These are phyloP conservation scores for Trinectes maculatus DNA, from an alignment of 2,113 vertebrate genomes.

Conservation along the genomic window DNA sequence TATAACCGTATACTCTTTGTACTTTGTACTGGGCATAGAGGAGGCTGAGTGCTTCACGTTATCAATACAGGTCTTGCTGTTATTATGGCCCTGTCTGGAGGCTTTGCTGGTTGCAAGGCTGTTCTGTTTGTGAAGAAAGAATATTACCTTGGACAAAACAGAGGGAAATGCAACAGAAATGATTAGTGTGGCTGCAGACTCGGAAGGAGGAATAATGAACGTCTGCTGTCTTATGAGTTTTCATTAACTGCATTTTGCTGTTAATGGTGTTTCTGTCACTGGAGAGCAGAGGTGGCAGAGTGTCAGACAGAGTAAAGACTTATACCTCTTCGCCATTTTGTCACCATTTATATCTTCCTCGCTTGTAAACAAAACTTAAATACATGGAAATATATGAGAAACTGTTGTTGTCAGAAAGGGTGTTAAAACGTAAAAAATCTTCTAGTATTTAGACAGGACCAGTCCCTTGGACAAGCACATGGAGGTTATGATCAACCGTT, in stretches of 20 bases:
- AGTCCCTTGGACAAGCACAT: constrained; percentile 91
- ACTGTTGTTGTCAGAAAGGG: not conserved
- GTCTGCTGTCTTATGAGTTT: not conserved
- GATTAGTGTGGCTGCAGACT: too few species aligned
- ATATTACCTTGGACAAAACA: too few species aligned
- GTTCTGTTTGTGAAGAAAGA: not conserved
- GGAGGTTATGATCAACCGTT: constrained; percentile 87
- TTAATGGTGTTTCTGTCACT: too few species aligned
- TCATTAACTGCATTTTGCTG: not conserved
- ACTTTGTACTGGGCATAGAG: not conserved
- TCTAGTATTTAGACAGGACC: constrained; percentile 82
- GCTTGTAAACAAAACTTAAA: not conserved
- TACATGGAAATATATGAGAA: not conserved
- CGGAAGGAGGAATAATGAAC: too few species aligned
- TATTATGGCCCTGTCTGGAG: not conserved
- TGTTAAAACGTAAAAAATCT: not conserved
- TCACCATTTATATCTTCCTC: not conserved
- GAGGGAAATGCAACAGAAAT: too few species aligned
- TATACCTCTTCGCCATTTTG: not conserved
- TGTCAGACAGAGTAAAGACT: not conserved
- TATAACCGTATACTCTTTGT: constrained; percentile 60
- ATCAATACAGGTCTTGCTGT: not conserved
- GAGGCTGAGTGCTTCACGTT: not conserved
- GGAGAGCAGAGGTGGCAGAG: not conserved
- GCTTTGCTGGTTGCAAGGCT: not conserved